Conservation (phyloP, 2,888 invertebrate species). For the Operophtera brumata region DNA sequence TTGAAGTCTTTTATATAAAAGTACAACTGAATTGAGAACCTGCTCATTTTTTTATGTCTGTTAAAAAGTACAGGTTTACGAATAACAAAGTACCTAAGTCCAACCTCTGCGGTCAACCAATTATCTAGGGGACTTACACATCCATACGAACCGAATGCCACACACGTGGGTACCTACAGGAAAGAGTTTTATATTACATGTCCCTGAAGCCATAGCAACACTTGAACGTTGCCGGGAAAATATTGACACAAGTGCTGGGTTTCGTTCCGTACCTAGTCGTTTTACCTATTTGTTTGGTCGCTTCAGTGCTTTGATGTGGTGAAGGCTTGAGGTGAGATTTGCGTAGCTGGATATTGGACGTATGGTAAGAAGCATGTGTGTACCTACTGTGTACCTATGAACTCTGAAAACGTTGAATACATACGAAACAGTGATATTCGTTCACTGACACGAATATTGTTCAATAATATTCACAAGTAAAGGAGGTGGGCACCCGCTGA, state of each 20-base stretch:
- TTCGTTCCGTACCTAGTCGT: slow-evolving; percentile 31
- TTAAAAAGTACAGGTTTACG: too few relatives aligned
- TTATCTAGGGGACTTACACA: neutral
- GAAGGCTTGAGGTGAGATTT: slow-evolving; percentile 34
- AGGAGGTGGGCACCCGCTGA: too few relatives aligned
- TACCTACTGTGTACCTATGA: neutral
- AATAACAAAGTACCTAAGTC: too few relatives aligned
- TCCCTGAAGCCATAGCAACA: slow-evolving; percentile 61
- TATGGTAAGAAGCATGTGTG: slow-evolving; percentile 1
- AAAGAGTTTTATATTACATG: slow-evolving; percentile 50
- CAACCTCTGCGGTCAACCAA: too few relatives aligned
- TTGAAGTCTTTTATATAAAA: too few relatives aligned
- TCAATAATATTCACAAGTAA: too few relatives aligned
- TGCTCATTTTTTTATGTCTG: too few relatives aligned
- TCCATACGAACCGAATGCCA: neutral
- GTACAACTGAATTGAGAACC: too few relatives aligned
- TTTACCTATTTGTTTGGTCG: slow-evolving; percentile 31
- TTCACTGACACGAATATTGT: too few relatives aligned
- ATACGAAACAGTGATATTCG: too few relatives aligned
- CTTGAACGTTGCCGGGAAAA: slow-evolving; percentile 49
- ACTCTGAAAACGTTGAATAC: too few relatives aligned
- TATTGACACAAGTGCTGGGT: slow-evolving; percentile 72
- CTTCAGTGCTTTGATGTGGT: slow-evolving; percentile 36
- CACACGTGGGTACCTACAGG: slow-evolving; percentile 7
- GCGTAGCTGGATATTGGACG: slow-evolving; percentile 37